Conservation (phyloP, 2,888 invertebrate genomes). For the Trimorus sp. region DNA sequence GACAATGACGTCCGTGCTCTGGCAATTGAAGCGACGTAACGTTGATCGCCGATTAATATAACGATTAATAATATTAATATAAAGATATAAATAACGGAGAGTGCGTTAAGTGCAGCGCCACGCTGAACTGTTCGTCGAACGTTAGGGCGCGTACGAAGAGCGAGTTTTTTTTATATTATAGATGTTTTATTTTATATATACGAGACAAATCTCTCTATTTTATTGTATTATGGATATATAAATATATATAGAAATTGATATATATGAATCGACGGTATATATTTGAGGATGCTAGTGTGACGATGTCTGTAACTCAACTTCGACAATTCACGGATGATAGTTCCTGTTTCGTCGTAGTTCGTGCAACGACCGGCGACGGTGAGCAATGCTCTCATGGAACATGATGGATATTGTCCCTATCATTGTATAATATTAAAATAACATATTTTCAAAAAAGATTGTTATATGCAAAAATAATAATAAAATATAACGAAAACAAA, state of each 20-base stretch:
- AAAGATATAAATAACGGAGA: constrained; percentile 60
- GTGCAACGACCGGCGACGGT: constrained; percentile 24
- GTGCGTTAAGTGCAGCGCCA: constrained; percentile 54
- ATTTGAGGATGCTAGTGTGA: constrained; percentile 47
- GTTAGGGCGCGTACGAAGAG: constrained; percentile 67
- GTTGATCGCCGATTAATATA: constrained; percentile 60
- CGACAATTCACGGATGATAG: constrained; percentile 65
- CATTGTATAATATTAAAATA: too few relatives aligned
- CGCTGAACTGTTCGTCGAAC: constrained; percentile 51
- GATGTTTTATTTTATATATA: constrained; percentile 79
- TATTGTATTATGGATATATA: constrained; percentile 73
- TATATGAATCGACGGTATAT: constrained; percentile 65
- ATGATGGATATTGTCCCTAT: too few relatives aligned
- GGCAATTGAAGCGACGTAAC: constrained; percentile 46
- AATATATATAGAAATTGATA: constrained; percentile 75
- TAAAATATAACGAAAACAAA: too few relatives aligned
- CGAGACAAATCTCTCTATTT: constrained; percentile 73
- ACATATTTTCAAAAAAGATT: too few relatives aligned
- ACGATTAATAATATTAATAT: constrained; percentile 64
- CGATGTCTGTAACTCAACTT: constrained; percentile 52
- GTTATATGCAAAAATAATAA: too few relatives aligned
- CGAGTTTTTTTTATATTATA: constrained; percentile 76
- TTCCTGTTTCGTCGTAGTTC: constrained; percentile 57
- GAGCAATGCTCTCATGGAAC: neutral
- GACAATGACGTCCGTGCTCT: constrained; percentile 58